Conservation (phyloP, 2,888 invertebrate genomes). For the Ennomos quercinarius region DNA sequence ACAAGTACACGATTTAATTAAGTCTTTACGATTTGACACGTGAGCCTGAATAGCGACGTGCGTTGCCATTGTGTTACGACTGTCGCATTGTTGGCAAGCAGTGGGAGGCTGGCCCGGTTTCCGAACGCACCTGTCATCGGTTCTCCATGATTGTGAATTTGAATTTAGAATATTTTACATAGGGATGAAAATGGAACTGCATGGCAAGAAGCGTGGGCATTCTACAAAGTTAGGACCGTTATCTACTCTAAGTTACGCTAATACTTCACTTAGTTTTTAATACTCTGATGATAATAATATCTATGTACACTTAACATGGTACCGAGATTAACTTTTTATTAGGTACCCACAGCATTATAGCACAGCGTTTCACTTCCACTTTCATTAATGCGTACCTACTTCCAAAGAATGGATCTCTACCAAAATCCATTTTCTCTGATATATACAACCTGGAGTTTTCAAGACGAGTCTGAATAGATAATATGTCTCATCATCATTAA, state of each 20-base stretch:
- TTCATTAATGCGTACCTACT: no score
- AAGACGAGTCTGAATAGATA: no score
- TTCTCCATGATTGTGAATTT: conserved; percentile 49
- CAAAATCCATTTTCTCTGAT: no score
- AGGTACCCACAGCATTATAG: no score
- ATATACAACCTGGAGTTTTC: no score
- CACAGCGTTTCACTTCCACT: no score
- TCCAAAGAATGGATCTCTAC: no score
- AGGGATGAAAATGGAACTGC: conserved; percentile 39
- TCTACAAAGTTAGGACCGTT: conserved; percentile 12
- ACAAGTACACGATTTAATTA: conserved; percentile 78
- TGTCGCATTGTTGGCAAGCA: conserved; percentile 56
- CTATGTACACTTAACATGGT: no score
- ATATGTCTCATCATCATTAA: no score
- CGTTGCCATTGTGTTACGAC: conserved; percentile 64
- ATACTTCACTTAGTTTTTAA: not conserved
- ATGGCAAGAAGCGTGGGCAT: conserved; percentile 6
- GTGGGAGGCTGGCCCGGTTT: conserved; percentile 76
- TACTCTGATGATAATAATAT: not conserved
- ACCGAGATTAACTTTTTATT: not conserved
- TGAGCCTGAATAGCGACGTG: conserved; percentile 68
- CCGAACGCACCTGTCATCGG: conserved; percentile 76
- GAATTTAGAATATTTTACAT: conserved; percentile 40
- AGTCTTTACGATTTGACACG: conserved; percentile 76
- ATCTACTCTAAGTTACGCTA: conserved; percentile 12